A percentile compares a stretch with the other conserved stretches of the same genome.
These are phyloP conservation scores for Dioctria linearis DNA, from an alignment of 2,888 invertebrate species.

Conservation along the genomic window DNA sequence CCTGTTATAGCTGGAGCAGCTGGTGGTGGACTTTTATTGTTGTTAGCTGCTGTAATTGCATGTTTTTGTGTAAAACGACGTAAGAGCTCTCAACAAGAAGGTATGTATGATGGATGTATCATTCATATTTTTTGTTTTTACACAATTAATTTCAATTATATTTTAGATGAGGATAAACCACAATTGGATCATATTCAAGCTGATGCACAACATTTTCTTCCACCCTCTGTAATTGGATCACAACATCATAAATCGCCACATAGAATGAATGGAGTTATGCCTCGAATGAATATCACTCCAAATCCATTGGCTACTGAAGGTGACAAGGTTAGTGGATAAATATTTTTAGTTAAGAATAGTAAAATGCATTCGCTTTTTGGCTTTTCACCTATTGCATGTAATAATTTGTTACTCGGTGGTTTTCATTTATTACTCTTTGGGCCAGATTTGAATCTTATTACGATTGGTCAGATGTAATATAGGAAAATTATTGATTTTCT, in stretches of 20 bases:
- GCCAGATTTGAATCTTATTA: too few species aligned
- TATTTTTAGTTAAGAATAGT: background rate
- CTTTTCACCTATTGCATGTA: too few species aligned
- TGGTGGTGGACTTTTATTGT: conserved; percentile 66
- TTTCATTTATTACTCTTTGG: too few species aligned
- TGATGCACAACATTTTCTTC: conserved; percentile 67
- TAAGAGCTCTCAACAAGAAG: conserved; percentile 67
- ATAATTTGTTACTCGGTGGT: too few species aligned
- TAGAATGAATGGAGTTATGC: conserved; percentile 68
- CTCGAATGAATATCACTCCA: conserved; percentile 70
- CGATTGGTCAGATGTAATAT: too few species aligned
- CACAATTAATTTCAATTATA: conserved; percentile 1
- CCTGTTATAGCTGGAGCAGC: conserved; percentile 69
- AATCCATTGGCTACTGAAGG: conserved; percentile 70
- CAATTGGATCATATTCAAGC: conserved; percentile 70
- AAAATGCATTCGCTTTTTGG: conserved; percentile 16
- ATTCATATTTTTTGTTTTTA: background rate
- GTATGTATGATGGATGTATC: conserved; percentile 59
- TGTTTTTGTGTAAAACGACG: conserved; percentile 68
- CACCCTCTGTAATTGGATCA: conserved; percentile 54
- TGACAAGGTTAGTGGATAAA: conserved; percentile 65
- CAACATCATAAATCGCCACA: conserved; percentile 65
- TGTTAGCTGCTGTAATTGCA: conserved; percentile 66
- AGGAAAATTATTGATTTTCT: too few species aligned
- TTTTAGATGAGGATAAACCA: conserved; percentile 68